phyloP scores from a whole-genome alignment of 2,113 vertebrate species.

The Xiphophorus hellerii region DNA sequence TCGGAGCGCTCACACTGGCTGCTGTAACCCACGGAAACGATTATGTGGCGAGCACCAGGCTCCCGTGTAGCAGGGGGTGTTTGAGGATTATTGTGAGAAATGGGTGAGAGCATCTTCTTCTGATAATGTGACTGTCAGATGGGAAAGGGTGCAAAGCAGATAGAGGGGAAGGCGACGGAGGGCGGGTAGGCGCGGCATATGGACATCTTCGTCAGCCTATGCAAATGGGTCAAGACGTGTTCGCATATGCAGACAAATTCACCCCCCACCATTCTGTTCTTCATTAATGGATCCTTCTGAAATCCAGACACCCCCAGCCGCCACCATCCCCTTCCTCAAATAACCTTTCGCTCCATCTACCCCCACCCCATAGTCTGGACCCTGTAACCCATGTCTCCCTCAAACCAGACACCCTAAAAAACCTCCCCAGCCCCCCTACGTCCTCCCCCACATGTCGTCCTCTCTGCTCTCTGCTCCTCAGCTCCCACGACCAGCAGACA shows the following conservation, averaged over 20 bases:
- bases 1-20: slow-evolving; percentile 46
- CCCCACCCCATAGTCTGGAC: slow-evolving; percentile 71
- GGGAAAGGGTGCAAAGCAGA: not conserved
- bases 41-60: slow-evolving; percentile 50
- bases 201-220: slow-evolving; percentile 67
- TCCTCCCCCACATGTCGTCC: not conserved
- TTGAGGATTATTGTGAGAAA: slow-evolving; percentile 56
- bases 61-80: slow-evolving; percentile 29
- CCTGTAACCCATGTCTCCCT: slow-evolving; percentile 52
- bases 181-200: slow-evolving; percentile 60
- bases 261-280: slow-evolving; percentile 51
- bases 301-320: slow-evolving; percentile 63
- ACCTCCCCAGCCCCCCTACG: not conserved
- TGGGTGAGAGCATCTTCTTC: slow-evolving; percentile 17
- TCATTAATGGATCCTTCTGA: slow-evolving; percentile 74
- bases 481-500: slow-evolving; percentile 67
- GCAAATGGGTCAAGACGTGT: slow-evolving; percentile 73
- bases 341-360: slow-evolving; percentile 64
- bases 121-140: slow-evolving; percentile 42
- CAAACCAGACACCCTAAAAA: slow-evolving; percentile 69
- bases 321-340: slow-evolving; percentile 53
- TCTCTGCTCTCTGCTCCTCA: slow-evolving; percentile 22
- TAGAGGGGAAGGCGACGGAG: slow-evolving; percentile 34
- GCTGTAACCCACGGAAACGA: slow-evolving; percentile 28
- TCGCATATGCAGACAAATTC: slow-evolving; percentile 76